Evolutionary conservation across 2,113 vertebrate species (phyloP), one percentile per base, ranked within the genome.

Genomic region (Hippolais icterina): DNA sequence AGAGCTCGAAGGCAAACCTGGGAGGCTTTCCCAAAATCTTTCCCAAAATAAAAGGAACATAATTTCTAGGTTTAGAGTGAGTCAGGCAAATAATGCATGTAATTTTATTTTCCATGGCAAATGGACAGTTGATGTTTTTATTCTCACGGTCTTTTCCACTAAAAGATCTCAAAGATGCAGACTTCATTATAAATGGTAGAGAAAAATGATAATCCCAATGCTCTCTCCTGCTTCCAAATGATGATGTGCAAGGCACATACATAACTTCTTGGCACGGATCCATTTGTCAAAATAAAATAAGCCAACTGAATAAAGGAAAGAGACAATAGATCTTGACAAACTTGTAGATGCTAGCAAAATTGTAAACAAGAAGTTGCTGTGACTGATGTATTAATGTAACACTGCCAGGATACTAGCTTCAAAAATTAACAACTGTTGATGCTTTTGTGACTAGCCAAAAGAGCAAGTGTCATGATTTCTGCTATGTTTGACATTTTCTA

Each of bases 401-500:
- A 14, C 66, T 28, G 57, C 42, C 91, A 61, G 49, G 23, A 47
- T 29, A 63, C 89, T 42, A 33, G 69, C 95, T 87, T 87, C 91
- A 35, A 60, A 75, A 90, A 91, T 86, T 75, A 94, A 82, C 91
- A 94, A 92, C 90, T 94, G 68, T 84, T 87, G 72, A 70, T 72
- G 83, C 69, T 93, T 92, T 91, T 79, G 56, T 70, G 86, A 77
- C 87, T 72, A 90, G 93, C 94, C 87, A 84, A 96, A 97, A 97
- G 94, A 97, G 87, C 90, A 97, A 68, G 89, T 95, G 95, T 87
- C 81, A 94, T 83, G 82, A 94, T 96, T 96, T 96, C 81, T 97
- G 94, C 92, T 94, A 89, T 80, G 87, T 95, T 97, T 97, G 93
- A 96, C 93, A 89, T 95, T 97, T 96, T 90, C 94, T 89, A 69